phyloP scores from a whole-genome alignment of 2,113 vertebrate genomes.

The Amblyopsis rosae region DNA sequence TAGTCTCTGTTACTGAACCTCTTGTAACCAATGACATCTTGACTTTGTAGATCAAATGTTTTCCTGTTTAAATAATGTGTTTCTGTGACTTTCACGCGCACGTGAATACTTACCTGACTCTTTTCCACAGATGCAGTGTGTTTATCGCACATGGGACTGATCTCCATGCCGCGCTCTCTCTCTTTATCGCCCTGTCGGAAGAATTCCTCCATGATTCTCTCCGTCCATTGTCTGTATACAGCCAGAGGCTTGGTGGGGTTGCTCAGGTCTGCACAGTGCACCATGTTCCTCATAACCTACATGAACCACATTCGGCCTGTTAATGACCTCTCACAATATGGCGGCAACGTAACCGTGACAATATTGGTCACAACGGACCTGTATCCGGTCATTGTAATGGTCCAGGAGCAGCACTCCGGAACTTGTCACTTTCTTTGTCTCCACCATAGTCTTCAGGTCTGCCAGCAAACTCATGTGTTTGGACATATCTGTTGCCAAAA shows the following conservation, averaged over 20 bases:
- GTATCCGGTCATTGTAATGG: slow-evolving; percentile 92
- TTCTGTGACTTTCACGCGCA: slow-evolving; percentile 10
- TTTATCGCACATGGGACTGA: slow-evolving; percentile 94
- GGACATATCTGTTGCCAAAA: slow-evolving; percentile 95
- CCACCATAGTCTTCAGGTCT: slow-evolving; percentile 95
- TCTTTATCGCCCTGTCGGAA: slow-evolving; percentile 91
- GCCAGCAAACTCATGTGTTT: slow-evolving; percentile 95
- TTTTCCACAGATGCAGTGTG: slow-evolving; percentile 93
- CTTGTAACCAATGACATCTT: too few relatives aligned
- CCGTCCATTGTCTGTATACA: slow-evolving; percentile 91
- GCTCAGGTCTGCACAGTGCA: slow-evolving; percentile 92
- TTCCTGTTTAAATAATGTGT: not conserved
- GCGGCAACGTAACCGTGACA: too few relatives aligned
- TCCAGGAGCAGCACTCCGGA: slow-evolving; percentile 91
- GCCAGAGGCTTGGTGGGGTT: slow-evolving; percentile 91
- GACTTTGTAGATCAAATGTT: too few relatives aligned
- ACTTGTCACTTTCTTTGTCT: slow-evolving; percentile 95
- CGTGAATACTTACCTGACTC: slow-evolving; percentile 81
- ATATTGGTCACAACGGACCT: slow-evolving; percentile 71
- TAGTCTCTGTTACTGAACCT: too few relatives aligned
- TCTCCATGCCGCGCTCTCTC: slow-evolving; percentile 90
- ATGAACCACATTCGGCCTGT: slow-evolving; percentile 7
- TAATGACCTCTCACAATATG: too few relatives aligned
- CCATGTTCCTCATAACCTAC: slow-evolving; percentile 92
- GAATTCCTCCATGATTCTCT: slow-evolving; percentile 94